phyloP scores from a whole-genome alignment of 2,888 invertebrate species.

The Merodon equestris region DNA sequence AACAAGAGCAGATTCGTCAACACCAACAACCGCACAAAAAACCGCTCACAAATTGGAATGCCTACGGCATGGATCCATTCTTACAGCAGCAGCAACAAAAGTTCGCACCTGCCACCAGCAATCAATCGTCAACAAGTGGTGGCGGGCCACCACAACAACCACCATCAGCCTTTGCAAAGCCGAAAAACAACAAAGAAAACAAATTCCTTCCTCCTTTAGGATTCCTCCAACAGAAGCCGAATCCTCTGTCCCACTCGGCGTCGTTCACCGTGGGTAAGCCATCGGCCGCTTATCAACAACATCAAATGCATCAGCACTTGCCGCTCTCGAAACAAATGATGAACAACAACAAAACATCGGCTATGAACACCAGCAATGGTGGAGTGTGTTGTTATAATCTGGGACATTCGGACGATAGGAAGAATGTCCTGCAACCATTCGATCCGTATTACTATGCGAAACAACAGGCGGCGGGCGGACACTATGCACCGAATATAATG shows the following conservation, averaged over 20 bases:
- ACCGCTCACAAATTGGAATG: slow-evolving; percentile 76
- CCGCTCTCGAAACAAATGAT: slow-evolving; percentile 64
- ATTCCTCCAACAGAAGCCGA: slow-evolving; percentile 69
- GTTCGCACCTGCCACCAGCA: slow-evolving; percentile 27
- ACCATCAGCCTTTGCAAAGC: slow-evolving; percentile 45
- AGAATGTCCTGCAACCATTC: slow-evolving; percentile 74
- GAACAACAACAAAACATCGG: slow-evolving; percentile 60
- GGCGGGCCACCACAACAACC: slow-evolving; percentile 1
- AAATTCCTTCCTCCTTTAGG: slow-evolving; percentile 49
- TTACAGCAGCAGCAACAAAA: slow-evolving; percentile 69
- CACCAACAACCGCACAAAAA: slow-evolving; percentile 74
- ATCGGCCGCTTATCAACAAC: slow-evolving; percentile 70
- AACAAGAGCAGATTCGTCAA: slow-evolving; percentile 69
- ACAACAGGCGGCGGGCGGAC: slow-evolving; percentile 68
- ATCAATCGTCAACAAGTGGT: slow-evolving; percentile 44
- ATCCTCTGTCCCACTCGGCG: slow-evolving; percentile 75
- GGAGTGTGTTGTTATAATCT: slow-evolving; percentile 58
- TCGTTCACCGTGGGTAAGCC: slow-evolving; percentile 76
- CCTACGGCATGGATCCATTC: slow-evolving; percentile 75
- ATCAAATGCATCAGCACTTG: slow-evolving; percentile 66
- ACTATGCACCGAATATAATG: slow-evolving; percentile 35
- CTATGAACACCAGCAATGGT: slow-evolving; percentile 43
- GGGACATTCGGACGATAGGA: slow-evolving; percentile 62
- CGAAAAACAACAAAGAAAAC: slow-evolving; percentile 65
- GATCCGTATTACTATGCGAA: slow-evolving; percentile 77